phyloP scores from a whole-genome alignment of 1,140 invertebrate genomes.

The Pachypsylla venusta region DNA sequence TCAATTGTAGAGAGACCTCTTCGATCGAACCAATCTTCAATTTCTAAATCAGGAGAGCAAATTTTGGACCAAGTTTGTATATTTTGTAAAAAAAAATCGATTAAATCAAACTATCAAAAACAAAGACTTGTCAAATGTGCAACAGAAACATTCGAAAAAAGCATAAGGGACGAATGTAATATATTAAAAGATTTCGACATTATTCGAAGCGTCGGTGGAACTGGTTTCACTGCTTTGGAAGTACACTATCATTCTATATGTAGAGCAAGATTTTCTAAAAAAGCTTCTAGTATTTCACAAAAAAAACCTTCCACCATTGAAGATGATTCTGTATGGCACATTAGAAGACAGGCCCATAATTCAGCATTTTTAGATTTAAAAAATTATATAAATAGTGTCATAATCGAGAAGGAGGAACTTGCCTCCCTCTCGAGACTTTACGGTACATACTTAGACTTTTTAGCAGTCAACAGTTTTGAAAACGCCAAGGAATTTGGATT shows the following conservation, averaged over 20 bases:
- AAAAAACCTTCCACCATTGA: not conserved
- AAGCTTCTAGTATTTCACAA: not conserved
- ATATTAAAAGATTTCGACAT: not conserved
- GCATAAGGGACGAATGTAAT: not conserved
- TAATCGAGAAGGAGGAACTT: not conserved
- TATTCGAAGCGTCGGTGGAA: not conserved
- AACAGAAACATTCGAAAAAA: not conserved
- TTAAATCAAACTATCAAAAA: not conserved
- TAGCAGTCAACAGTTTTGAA: not conserved
- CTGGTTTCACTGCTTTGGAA: not conserved
- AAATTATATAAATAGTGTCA: not conserved
- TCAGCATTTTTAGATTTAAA: not conserved
- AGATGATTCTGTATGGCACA: not conserved
- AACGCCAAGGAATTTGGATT: not conserved
- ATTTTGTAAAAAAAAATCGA: not conserved
- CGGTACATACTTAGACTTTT: not conserved
- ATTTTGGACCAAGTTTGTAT: not conserved
- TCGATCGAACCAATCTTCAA: not conserved
- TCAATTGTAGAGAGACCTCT: not conserved
- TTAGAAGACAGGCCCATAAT: not conserved
- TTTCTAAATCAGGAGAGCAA: not conserved
- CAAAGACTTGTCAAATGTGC: not conserved
- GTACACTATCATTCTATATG: not conserved
- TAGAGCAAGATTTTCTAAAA: not conserved
- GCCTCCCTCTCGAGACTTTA: not conserved